phyloP scores from a whole-genome alignment of 2,113 vertebrate genomes.

The Aplodontia rufa region DNA sequence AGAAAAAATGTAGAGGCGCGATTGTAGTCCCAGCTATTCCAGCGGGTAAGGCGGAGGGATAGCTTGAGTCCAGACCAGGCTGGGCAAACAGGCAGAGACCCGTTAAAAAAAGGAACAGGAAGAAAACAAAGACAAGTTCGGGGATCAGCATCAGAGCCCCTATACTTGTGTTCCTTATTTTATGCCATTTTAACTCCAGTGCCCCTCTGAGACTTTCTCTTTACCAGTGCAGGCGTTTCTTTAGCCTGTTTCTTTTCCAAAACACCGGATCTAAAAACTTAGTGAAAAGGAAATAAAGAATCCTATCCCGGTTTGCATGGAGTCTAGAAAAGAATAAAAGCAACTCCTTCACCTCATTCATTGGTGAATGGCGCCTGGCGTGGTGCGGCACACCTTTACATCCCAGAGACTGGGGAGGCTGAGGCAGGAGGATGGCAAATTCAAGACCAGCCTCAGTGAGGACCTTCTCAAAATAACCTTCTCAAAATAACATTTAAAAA shows the following conservation, averaged over 20 bases:
- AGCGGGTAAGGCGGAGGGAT: too few species aligned
- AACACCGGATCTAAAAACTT: background rate
- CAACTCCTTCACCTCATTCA: background rate
- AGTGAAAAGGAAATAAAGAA: conserved; percentile 44
- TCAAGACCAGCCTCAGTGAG: too few species aligned
- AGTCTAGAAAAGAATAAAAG: conserved; percentile 46
- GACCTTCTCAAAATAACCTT: too few species aligned
- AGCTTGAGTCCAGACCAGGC: too few species aligned
- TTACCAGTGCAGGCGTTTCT: background rate
- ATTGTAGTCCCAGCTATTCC: background rate
- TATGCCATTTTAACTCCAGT: background rate
- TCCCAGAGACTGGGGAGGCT: too few species aligned
- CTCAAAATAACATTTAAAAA: too few species aligned
- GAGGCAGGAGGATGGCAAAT: too few species aligned
- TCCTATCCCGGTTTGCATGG: background rate
- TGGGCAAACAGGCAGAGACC: too few species aligned
- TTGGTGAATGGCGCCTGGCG: background rate
- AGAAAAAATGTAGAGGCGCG: background rate
- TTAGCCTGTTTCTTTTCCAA: conserved; percentile 8
- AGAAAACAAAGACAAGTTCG: background rate
- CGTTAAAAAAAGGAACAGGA: background rate
- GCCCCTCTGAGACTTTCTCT: background rate
- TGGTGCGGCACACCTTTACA: too few species aligned
- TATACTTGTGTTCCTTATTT: background rate
- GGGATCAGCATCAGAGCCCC: background rate